Conservation (phyloP, 2,113 vertebrate species). For the Mustela nigripes region DNA sequence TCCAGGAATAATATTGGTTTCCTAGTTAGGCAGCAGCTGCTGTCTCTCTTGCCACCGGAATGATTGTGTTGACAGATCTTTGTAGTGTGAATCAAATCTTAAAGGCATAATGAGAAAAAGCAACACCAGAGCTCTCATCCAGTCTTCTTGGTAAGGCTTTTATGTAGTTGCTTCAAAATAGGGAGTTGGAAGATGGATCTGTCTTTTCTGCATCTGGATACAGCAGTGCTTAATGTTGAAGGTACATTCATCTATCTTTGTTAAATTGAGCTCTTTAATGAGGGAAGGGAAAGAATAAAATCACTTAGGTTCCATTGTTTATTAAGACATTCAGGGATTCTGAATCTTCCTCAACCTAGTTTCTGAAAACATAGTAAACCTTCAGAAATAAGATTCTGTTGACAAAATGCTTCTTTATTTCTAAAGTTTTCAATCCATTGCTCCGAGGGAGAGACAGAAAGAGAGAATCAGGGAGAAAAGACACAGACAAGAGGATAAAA, state of each 20-base stretch:
- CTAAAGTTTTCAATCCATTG: background rate
- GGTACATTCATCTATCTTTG: background rate
- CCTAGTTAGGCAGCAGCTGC: conserved; percentile 60
- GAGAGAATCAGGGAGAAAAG: background rate
- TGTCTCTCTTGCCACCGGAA: conserved; percentile 44
- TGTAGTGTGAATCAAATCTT: conserved; percentile 67
- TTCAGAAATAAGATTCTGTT: background rate
- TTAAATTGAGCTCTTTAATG: background rate
- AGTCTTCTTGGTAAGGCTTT: background rate
- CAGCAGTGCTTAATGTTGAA: background rate
- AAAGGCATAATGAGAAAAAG: conserved; percentile 44
- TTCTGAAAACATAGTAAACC: conserved; percentile 20
- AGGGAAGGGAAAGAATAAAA: background rate
- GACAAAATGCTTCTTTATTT: background rate
- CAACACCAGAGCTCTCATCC: background rate
- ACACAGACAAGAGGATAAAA: background rate
- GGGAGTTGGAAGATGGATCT: background rate
- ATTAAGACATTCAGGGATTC: background rate
- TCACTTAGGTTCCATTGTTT: background rate
- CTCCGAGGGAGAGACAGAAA: background rate
- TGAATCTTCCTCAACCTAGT: background rate
- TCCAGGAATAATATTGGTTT: background rate
- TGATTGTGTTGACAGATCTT: conserved; percentile 65
- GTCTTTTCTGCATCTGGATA: conserved; percentile 34
- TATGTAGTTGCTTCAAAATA: background rate